Conservation (phyloP, 1,140 invertebrate genomes). For the Dufourea novaeangliae region DNA sequence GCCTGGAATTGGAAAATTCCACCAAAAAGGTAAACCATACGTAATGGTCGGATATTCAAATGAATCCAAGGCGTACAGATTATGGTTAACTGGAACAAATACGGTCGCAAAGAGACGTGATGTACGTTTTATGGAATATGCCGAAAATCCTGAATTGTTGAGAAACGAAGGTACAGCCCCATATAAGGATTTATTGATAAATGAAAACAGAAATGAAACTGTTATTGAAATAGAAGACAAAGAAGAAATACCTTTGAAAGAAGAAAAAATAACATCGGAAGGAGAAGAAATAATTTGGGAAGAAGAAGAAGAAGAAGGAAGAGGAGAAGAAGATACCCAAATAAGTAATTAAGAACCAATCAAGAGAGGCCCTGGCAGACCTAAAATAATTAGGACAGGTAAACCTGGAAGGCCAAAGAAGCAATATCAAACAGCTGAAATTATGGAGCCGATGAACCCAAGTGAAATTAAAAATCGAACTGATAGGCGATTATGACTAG, state of each 20-base stretch:
- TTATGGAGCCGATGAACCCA: not conserved
- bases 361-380: conserved; percentile 5
- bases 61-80: conserved; percentile 16
- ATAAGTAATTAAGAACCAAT: not conserved
- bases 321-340: not conserved
- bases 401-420: conserved; percentile 19
- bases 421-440: conserved; percentile 2
- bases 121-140: conserved; percentile 6
- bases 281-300: not conserved
- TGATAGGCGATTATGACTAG: not conserved
- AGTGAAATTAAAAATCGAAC: conserved; percentile 9
- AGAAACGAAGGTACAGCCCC: not conserved
- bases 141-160: not conserved
- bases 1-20: conserved; percentile 7
- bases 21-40: conserved; percentile 3
- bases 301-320: too few relatives aligned
- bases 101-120: not conserved
- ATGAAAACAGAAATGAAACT: conserved; percentile 10
- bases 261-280: not conserved
- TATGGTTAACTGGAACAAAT: conserved; percentile 20
- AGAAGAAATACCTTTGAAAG: not conserved
- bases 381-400: conserved; percentile 6
- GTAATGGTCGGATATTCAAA: conserved; percentile 38
- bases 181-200: conserved; percentile 1
- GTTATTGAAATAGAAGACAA: not conserved